Percentiles rank a stretch among this genome's conserved stretches.
phyloP scores from a whole-genome alignment of 2,797 vertebrate genomes.

The Leptodactylus fallax region DNA sequence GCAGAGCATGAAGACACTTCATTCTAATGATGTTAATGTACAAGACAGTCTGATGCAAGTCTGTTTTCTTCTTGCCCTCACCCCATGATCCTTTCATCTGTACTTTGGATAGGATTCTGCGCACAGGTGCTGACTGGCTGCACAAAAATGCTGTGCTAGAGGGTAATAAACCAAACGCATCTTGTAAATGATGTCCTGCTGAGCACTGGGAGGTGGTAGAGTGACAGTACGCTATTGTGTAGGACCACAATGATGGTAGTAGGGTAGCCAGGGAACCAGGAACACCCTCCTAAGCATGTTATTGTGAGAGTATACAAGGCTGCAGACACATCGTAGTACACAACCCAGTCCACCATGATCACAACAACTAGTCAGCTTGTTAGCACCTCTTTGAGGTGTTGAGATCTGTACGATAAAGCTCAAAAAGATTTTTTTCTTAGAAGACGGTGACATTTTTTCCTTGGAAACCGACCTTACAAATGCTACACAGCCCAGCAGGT shows the following conservation, averaged over 20 bases:
- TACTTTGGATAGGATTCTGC: slow-evolving; percentile 78
- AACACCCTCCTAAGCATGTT: not conserved
- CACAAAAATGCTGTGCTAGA: slow-evolving; percentile 63
- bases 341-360: not conserved
- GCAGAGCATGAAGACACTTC: slow-evolving; percentile 82
- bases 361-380: too few relatives aligned
- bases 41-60: slow-evolving; percentile 74
- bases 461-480: not conserved
- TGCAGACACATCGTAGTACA: not conserved
- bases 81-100: slow-evolving; percentile 77
- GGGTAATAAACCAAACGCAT: not conserved
- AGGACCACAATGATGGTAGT: not conserved
- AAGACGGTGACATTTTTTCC: not conserved
- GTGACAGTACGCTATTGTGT: not conserved
- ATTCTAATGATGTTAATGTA: slow-evolving; percentile 70
- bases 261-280: not conserved
- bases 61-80: slow-evolving; percentile 72
- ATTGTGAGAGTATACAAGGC: not conserved
- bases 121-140: slow-evolving; percentile 76
- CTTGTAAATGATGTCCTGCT: not conserved
- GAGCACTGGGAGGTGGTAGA: slow-evolving; percentile 49
- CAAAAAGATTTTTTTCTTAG: not conserved
- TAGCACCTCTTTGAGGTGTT: not conserved
- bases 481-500: not conserved
- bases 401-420: not conserved